These are phyloP conservation scores for Albula glossodonta DNA, from an alignment of 2,113 vertebrate species.

Conservation along the genomic window DNA sequence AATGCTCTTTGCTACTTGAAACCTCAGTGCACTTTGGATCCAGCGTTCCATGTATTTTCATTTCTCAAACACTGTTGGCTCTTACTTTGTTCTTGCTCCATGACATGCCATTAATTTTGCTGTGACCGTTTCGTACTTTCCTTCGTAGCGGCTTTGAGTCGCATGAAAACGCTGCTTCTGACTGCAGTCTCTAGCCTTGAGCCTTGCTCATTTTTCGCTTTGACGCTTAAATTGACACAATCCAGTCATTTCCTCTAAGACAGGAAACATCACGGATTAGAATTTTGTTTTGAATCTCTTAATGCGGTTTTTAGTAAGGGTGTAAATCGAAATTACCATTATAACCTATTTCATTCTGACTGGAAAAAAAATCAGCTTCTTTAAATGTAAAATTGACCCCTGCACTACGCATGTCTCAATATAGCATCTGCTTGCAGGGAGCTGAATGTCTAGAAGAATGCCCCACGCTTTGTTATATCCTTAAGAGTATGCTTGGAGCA, in stretches of 20 bases:
- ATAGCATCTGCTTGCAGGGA: background rate
- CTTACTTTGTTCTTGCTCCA: too few relatives aligned
- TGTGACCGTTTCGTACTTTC: too few relatives aligned
- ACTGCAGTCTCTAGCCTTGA: background rate
- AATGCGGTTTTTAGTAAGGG: background rate
- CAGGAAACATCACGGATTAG: background rate
- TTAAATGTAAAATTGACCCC: background rate
- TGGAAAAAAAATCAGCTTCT: background rate
- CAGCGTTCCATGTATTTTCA: too few relatives aligned
- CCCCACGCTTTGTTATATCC: background rate
- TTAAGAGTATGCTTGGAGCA: background rate
- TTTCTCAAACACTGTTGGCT: too few relatives aligned
- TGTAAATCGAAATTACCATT: background rate
- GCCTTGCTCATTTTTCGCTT: background rate
- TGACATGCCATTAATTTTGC: too few relatives aligned
- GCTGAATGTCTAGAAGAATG: background rate
- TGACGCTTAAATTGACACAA: background rate
- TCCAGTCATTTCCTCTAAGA: background rate
- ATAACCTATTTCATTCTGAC: background rate
- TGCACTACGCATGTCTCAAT: background rate
- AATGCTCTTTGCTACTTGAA: too few relatives aligned
- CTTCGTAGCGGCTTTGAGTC: too few relatives aligned
- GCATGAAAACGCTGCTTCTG: too few relatives aligned
- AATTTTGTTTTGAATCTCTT: background rate
- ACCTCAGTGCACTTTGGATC: too few relatives aligned